Evolutionary conservation across 2,888 invertebrate species (phyloP).

Genomic region (Erynnis tages): DNA sequence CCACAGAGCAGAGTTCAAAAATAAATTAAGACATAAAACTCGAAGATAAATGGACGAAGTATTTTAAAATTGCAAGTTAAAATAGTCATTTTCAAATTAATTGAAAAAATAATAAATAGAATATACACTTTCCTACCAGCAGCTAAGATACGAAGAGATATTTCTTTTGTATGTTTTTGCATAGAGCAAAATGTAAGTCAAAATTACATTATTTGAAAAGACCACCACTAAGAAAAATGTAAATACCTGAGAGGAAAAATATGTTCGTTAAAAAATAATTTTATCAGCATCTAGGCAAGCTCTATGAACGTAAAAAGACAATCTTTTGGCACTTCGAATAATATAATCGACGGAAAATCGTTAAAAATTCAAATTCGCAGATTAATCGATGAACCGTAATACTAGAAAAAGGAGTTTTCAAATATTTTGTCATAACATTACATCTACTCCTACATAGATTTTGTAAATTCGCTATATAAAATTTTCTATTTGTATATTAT

Average conservation of each 20-base stretch:
- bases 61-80: slow-evolving; percentile 5
- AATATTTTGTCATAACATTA: slow-evolving; percentile 10
- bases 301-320: background rate
- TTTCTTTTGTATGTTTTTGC: too few relatives aligned
- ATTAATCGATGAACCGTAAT: slow-evolving; percentile 7
- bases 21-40: slow-evolving; percentile 5
- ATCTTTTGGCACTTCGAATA: slow-evolving; percentile 2
- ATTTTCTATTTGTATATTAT: slow-evolving; percentile 32
- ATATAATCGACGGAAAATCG: background rate
- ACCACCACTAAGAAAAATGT: too few relatives aligned
- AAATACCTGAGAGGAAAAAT: too few relatives aligned
- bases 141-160: too few relatives aligned
- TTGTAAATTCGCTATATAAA: slow-evolving; percentile 48
- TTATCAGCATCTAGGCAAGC: slow-evolving; percentile 10
- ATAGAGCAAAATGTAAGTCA: too few relatives aligned
- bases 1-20: slow-evolving; percentile 1
- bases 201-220: too few relatives aligned
- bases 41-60: slow-evolving; percentile 5
- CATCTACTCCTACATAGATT: slow-evolving; percentile 34
- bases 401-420: slow-evolving; percentile 5
- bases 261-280: background rate
- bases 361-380: background rate
- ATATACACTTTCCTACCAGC: too few relatives aligned
- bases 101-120: background rate
- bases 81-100: background rate